phyloP scores from a whole-genome alignment of 2,113 vertebrate species.

The Ursus arctos region DNA sequence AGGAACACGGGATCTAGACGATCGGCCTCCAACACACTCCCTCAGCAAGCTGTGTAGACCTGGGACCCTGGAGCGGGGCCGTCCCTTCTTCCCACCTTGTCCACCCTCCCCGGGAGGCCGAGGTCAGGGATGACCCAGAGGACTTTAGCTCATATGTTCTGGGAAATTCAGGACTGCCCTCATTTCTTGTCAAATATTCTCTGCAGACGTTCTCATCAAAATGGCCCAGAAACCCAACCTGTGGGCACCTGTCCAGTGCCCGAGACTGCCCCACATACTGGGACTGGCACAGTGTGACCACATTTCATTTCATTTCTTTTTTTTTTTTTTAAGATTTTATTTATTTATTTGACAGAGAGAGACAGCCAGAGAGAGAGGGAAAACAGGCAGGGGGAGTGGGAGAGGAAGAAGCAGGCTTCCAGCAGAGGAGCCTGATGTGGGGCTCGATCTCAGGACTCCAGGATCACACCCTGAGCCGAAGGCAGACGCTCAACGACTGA shows the following conservation, averaged over 20 bases:
- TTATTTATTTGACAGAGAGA: too few species aligned
- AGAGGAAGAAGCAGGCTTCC: too few species aligned
- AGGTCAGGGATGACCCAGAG: not conserved
- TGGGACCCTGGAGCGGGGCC: not conserved
- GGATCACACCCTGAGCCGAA: too few species aligned
- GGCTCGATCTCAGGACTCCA: too few species aligned
- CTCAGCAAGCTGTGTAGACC: not conserved
- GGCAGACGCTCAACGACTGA: too few species aligned
- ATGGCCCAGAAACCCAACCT: not conserved
- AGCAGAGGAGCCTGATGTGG: too few species aligned
- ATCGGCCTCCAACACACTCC: accelerated
- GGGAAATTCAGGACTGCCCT: not conserved
- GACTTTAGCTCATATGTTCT: not conserved
- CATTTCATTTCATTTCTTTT: too few species aligned
- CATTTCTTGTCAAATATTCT: not conserved
- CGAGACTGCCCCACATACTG: not conserved
- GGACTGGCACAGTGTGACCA: not conserved
- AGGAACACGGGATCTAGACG: not conserved
- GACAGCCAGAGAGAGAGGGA: too few species aligned
- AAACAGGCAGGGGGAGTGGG: too few species aligned
- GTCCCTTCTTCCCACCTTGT: not conserved
- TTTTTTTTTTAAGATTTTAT: too few species aligned
- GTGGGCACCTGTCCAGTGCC: not conserved
- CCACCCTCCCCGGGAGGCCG: not conserved
- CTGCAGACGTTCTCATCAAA: not conserved